A percentile compares a stretch with the other conserved stretches of the same genome.
These are phyloP conservation scores for Carassius carassius DNA, from an alignment of 2,113 vertebrate species.

Conservation along the genomic window DNA sequence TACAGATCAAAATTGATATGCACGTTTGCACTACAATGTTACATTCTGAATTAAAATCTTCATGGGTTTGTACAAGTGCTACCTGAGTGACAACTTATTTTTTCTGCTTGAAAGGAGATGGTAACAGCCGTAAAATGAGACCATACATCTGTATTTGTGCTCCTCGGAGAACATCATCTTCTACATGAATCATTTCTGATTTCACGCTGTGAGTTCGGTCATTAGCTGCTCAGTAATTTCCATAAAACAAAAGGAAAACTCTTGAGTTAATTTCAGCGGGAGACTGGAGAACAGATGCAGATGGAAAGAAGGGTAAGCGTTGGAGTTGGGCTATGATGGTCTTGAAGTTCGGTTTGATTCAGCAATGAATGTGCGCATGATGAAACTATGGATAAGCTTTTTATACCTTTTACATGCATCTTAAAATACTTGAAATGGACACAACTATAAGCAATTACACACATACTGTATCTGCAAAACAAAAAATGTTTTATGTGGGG, in stretches of 20 bases:
- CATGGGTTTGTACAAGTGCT: neutral
- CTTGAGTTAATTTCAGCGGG: slow-evolving; percentile 54
- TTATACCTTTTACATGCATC: neutral
- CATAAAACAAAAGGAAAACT: slow-evolving; percentile 61
- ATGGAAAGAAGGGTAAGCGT: neutral
- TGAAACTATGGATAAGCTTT: neutral
- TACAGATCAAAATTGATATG: neutral
- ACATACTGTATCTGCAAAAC: neutral
- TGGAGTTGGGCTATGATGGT: no score
- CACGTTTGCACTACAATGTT: neutral
- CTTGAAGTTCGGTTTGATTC: neutral
- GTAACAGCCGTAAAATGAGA: slow-evolving; percentile 54
- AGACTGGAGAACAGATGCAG: neutral
- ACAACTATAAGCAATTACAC: no score
- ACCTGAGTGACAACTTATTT: neutral
- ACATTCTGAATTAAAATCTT: neutral
- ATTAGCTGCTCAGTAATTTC: slow-evolving; percentile 67
- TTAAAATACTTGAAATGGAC: neutral
- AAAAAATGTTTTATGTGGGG: no score
- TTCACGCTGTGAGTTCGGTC: slow-evolving; percentile 66
- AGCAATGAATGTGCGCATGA: neutral
- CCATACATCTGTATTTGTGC: neutral
- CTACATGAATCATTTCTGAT: slow-evolving; percentile 69
- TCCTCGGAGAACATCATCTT: slow-evolving; percentile 46
- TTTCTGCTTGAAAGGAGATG: slow-evolving; percentile 25